Evolutionary conservation across 2,113 vertebrate species (phyloP).

Genomic region (Limnothrissa miodon): DNA sequence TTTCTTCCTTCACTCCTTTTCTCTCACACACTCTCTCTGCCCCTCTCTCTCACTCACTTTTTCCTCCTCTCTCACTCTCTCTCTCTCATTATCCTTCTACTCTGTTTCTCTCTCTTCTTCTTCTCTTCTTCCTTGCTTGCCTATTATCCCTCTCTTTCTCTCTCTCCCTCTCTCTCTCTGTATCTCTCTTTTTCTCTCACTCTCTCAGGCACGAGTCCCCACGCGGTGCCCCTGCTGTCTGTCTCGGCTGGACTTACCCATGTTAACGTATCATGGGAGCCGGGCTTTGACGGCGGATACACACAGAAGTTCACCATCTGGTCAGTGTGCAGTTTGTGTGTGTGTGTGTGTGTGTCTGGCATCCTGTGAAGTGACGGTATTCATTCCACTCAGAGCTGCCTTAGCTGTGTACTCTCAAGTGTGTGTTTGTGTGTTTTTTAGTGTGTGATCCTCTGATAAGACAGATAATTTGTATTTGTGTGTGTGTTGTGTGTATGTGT

Average conservation of each 20-base stretch:
- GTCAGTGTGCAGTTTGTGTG: slow-evolving; percentile 60
- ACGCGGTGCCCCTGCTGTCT: slow-evolving; percentile 79
- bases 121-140: neutral
- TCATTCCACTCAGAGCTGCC: neutral
- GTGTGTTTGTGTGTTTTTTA: neutral
- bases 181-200: neutral
- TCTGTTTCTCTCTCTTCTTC: neutral
- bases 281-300: slow-evolving; percentile 91
- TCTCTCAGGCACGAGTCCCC: slow-evolving; percentile 88
- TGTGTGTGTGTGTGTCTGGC: slow-evolving; percentile 41
- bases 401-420: neutral
- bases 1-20: slow-evolving; percentile 19
- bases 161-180: slow-evolving; percentile 41
- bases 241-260: slow-evolving; percentile 74
- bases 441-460: too few species aligned
- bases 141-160: neutral
- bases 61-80: slow-evolving; percentile 25
- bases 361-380: neutral
- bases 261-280: slow-evolving; percentile 89
- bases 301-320: slow-evolving; percentile 93
- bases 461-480: neutral
- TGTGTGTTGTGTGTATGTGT: slow-evolving; percentile 7
- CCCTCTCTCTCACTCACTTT: slow-evolving; percentile 53
- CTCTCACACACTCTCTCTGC: slow-evolving; percentile 42
- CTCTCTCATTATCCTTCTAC: neutral